phyloP scores from a whole-genome alignment of 1,140 invertebrate genomes.

The Cotesia typhae region DNA sequence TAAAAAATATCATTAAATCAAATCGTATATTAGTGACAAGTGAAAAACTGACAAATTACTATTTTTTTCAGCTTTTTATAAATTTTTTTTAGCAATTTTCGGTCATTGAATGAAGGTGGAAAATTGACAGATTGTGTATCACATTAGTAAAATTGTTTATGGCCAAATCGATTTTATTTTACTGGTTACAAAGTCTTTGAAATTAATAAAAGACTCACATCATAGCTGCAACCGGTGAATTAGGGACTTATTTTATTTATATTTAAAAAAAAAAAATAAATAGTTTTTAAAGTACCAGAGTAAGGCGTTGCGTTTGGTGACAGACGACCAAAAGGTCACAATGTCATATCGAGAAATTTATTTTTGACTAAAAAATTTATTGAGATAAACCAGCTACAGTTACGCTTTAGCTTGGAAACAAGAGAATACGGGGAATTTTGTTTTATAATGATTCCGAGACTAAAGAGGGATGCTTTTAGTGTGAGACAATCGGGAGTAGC shows the following conservation, averaged over 20 bases:
- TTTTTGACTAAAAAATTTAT: neutral
- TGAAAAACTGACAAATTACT: too few species aligned
- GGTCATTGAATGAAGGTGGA: too few species aligned
- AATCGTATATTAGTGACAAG: too few species aligned
- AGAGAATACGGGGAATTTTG: slow-evolving; percentile 32
- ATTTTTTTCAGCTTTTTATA: too few species aligned
- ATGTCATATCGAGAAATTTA: slow-evolving; percentile 44
- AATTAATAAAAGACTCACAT: slow-evolving; percentile 26
- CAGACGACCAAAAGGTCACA: slow-evolving; percentile 41
- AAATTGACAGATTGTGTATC: too few species aligned
- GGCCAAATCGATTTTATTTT: too few species aligned
- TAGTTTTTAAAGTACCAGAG: slow-evolving; percentile 32
- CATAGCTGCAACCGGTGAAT: too few species aligned
- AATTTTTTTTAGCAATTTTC: too few species aligned
- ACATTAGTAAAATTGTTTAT: too few species aligned
- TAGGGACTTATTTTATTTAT: neutral
- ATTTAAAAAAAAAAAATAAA: neutral
- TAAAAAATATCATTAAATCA: too few species aligned
- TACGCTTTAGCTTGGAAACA: neutral
- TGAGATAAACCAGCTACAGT: too few species aligned
- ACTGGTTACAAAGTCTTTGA: neutral
- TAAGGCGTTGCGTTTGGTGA: slow-evolving; percentile 43
- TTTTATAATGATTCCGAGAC: slow-evolving; percentile 31
- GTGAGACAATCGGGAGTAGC: neutral
- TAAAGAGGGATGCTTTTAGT: slow-evolving; percentile 13